Base-by-base conservation (phyloP, 2,797 vertebrate species). In the Anomalospiza imberbis region DNA sequence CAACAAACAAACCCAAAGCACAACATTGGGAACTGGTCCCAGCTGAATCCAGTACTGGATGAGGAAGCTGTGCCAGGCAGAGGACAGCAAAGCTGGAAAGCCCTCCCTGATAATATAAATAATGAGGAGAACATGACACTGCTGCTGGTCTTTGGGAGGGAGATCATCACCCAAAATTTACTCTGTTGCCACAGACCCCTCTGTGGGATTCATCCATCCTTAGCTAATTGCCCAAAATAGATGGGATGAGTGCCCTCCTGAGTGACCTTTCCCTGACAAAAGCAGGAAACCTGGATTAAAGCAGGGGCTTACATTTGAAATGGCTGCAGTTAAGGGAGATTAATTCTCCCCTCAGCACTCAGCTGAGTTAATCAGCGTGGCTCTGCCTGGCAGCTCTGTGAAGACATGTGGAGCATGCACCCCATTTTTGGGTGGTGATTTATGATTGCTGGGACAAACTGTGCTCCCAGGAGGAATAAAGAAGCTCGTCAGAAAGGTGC, bases 241-340 rank as follows among this genome's bases (percentile, higher is more conserved):
- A 75, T 28, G 48, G 70, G 44, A 44, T 75, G 85, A 85, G 53
- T 29, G 72, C 32, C 70, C 73, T 91, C 72, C 53, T 0, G 32
- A 53, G 73, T 70, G 93, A 94, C 96, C 90, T 94, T 95, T 48
- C 58, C 42, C 70, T 88, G 85, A 75, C 63, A 88, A 67, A 90
- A 86, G 73, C 66, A 93, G 95, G 88, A 95, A 94, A 90, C 90
- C 70, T 88, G 76, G 62, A 66, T 88, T 91, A 86, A 78, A n/a
- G 47, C 74, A 66, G 53, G 91, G 91, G 90, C 58, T 96, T 91
- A 93, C 1, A 0, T 34, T 26, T 38, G 75, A 45, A 90, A 81
- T 57, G 80, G 44, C 54, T 51, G 4, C n/a, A 17, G 76, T 48
- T 78, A 62, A 78, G 44, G 62, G 85, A 81, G 93, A 93, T 95